Percentiles rank a stretch among this genome's conserved stretches.
Conservation (phyloP, 2,113 vertebrate species). For the Vombatus ursinus region DNA sequence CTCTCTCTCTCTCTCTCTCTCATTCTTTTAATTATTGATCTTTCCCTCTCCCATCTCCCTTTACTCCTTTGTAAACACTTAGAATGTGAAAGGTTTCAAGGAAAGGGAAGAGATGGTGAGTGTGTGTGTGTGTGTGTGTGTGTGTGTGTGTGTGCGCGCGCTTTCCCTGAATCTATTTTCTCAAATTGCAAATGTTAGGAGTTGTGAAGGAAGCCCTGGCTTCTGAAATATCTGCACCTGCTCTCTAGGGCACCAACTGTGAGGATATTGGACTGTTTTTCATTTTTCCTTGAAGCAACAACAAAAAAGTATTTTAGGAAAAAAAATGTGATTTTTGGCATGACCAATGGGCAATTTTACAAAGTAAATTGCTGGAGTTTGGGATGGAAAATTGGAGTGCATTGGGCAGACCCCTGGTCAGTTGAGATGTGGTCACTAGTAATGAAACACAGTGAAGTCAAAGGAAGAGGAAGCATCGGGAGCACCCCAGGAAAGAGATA, state of each 20-base stretch:
- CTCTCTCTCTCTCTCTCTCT: neutral
- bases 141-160: neutral
- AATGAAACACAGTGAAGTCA: too few species aligned
- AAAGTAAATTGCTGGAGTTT: too few species aligned
- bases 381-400: too few species aligned
- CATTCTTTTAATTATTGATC: neutral
- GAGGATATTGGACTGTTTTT: neutral
- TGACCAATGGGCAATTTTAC: too few species aligned
- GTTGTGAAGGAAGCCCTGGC: rapidly evolving
- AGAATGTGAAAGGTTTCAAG: neutral
- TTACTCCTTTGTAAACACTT: neutral
- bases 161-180: rapidly evolving
- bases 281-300: neutral
- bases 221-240: neutral
- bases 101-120: too few species aligned
- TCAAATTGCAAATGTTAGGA: neutral
- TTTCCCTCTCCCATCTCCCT: neutral
- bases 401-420: too few species aligned
- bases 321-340: too few species aligned
- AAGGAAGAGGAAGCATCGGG: too few species aligned
- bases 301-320: too few species aligned
- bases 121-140: neutral
- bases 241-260: neutral
- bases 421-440: too few species aligned
- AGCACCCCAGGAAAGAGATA: too few species aligned